phyloP scores from a whole-genome alignment of 2,113 vertebrate species.

The Boulengeromyrus knoepffleri region DNA sequence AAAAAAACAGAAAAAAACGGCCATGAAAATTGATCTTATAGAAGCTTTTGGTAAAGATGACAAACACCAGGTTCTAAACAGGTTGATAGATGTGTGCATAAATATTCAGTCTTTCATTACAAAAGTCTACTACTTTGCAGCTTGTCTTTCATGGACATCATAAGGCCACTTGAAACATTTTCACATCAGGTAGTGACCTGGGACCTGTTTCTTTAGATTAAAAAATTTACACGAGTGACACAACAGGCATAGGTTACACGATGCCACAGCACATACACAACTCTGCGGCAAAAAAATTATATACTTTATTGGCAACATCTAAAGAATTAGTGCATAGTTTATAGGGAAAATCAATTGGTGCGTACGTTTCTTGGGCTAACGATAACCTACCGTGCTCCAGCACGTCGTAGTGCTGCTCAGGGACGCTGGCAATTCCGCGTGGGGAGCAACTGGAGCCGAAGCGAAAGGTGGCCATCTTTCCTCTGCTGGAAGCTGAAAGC shows the following conservation, averaged over 20 bases:
- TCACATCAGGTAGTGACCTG: not conserved
- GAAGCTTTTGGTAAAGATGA: not conserved
- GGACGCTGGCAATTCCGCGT: not conserved
- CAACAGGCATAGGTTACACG: not conserved
- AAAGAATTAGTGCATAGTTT: not conserved
- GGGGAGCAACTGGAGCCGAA: not conserved
- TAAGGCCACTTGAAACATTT: not conserved
- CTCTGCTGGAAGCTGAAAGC: not conserved
- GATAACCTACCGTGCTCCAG: not conserved
- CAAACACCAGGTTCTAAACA: not conserved
- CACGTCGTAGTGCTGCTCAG: not conserved
- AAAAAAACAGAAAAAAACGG: not conserved
- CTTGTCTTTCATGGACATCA: not conserved
- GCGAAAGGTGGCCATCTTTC: not conserved
- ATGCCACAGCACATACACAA: not conserved
- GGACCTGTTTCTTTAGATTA: not conserved
- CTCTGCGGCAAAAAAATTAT: not conserved
- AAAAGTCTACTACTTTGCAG: not conserved
- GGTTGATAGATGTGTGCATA: not conserved
- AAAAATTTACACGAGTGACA: not conserved
- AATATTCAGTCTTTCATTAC: not conserved
- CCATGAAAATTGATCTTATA: not conserved
- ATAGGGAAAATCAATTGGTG: not conserved
- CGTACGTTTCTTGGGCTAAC: not conserved
- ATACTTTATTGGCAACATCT: not conserved